phyloP scores from a whole-genome alignment of 2,888 invertebrate genomes.

The Zaprionus obscuricornis region DNA sequence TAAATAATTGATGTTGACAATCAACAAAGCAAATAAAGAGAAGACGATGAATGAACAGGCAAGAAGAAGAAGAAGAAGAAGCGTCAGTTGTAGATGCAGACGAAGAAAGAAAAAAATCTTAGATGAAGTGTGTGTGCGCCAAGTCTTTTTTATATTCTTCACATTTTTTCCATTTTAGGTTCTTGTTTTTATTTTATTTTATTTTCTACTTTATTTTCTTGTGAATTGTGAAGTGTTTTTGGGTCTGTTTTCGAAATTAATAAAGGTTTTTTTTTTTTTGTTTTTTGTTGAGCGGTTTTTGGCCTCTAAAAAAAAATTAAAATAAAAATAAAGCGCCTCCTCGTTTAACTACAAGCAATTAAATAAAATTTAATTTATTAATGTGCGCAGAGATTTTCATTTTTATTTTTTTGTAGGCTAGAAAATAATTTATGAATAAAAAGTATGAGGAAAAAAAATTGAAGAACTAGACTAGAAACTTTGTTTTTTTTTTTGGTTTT shows the following conservation, averaged over 20 bases:
- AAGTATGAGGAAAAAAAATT: too few species aligned
- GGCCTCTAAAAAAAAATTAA: too few species aligned
- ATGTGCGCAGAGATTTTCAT: constrained; percentile 33
- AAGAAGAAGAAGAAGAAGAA: background rate
- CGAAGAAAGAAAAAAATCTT: constrained; percentile 2
- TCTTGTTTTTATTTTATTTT: constrained; percentile 17
- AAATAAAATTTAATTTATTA: constrained; percentile 63
- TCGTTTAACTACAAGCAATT: constrained; percentile 51
- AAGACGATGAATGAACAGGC: constrained; percentile 52
- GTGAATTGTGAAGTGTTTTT: constrained; percentile 37
- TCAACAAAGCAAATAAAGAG: constrained; percentile 80
- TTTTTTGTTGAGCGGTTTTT: constrained; percentile 32
- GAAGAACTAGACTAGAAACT: too few species aligned
- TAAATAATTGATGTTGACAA: constrained; percentile 82
- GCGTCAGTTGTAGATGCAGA: background rate
- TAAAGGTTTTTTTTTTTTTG: constrained; percentile 64
- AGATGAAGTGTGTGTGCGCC: constrained; percentile 18
- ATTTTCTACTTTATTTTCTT: background rate
- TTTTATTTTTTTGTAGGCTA: too few species aligned
- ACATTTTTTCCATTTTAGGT: constrained; percentile 3
- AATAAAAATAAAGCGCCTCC: too few species aligned
- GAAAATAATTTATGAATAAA: too few species aligned
- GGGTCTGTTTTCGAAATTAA: constrained; percentile 58
- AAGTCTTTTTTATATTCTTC: constrained; percentile 2
- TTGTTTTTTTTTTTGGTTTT: too few species aligned